Percentiles rank a stretch among this genome's conserved stretches.
Conservation (phyloP, 2,888 invertebrate genomes). For the Ophion obscuratus region DNA sequence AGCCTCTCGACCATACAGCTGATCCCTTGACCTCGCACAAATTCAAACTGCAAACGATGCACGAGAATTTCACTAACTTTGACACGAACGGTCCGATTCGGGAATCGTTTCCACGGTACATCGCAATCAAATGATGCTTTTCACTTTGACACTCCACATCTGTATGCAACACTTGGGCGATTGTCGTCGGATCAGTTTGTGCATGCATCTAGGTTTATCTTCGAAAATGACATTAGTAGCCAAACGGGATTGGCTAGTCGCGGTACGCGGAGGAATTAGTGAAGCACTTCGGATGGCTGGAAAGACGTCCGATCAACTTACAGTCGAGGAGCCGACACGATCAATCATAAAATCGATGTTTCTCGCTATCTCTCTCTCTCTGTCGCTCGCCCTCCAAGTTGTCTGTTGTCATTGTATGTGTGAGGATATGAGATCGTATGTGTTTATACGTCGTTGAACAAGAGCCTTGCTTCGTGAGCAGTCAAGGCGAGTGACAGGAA, state of each 20-base stretch:
- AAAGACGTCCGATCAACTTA: constrained; percentile 57
- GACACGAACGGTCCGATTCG: neutral
- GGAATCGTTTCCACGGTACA: no score
- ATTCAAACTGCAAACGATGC: constrained; percentile 72
- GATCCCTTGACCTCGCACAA: constrained; percentile 81
- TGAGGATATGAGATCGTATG: constrained; percentile 34
- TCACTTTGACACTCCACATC: no score
- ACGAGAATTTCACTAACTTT: neutral
- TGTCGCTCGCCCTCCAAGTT: constrained; percentile 60
- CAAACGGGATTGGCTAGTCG: constrained; percentile 23
- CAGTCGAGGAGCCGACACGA: constrained; percentile 60
- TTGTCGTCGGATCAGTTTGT: neutral
- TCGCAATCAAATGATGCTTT: no score
- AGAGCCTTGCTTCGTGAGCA: constrained; percentile 53
- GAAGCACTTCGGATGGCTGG: constrained; percentile 38
- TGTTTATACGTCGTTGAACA: constrained; percentile 54
- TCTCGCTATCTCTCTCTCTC: constrained; percentile 45
- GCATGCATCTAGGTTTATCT: neutral
- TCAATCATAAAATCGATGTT: constrained; percentile 78
- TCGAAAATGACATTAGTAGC: constrained; percentile 22
- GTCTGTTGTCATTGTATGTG: constrained; percentile 22
- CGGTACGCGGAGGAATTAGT: constrained; percentile 47
- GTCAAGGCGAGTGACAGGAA: constrained; percentile 67
- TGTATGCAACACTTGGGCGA: neutral
- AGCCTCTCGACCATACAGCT: constrained; percentile 71